A percentile compares a stretch with the other conserved stretches of the same genome.
phyloP scores from a whole-genome alignment of 2,888 invertebrate species.

The Lasioglossum lativentre region DNA sequence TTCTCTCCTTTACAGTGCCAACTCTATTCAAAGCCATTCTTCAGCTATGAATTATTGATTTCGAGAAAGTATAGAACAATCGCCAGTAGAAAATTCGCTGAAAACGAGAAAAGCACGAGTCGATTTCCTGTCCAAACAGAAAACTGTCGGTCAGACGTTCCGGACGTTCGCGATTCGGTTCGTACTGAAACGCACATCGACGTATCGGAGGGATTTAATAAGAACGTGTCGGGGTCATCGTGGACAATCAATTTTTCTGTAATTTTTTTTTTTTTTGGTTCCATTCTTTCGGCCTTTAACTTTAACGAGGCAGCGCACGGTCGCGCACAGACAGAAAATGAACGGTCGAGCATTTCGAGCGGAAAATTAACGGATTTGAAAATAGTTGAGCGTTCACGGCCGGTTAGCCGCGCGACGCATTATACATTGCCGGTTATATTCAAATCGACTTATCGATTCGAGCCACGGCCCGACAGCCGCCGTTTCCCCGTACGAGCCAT shows the following conservation, averaged over 20 bases:
- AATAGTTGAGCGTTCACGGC: conserved; percentile 47
- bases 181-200: not conserved
- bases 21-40: not conserved
- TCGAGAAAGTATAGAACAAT: not conserved
- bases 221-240: not conserved
- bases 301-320: conserved; percentile 5
- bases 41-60: not conserved
- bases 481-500: conserved; percentile 68
- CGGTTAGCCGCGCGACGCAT: conserved; percentile 33
- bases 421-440: conserved; percentile 57
- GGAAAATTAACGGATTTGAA: conserved; percentile 66
- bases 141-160: not conserved
- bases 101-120: not conserved
- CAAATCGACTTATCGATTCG: conserved; percentile 78
- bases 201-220: not conserved
- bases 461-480: conserved; percentile 67
- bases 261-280: not conserved
- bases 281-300: not conserved
- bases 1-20: not conserved
- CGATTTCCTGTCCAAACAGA: not conserved
- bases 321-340: conserved; percentile 13
- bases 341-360: conserved; percentile 38
- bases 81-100: not conserved
- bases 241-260: not conserved
- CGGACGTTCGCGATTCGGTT: not conserved